Evolutionary conservation across 2,113 vertebrate species (phyloP), one percentile per base, ranked within the genome.

Genomic region (Corythaeola cristata): DNA sequence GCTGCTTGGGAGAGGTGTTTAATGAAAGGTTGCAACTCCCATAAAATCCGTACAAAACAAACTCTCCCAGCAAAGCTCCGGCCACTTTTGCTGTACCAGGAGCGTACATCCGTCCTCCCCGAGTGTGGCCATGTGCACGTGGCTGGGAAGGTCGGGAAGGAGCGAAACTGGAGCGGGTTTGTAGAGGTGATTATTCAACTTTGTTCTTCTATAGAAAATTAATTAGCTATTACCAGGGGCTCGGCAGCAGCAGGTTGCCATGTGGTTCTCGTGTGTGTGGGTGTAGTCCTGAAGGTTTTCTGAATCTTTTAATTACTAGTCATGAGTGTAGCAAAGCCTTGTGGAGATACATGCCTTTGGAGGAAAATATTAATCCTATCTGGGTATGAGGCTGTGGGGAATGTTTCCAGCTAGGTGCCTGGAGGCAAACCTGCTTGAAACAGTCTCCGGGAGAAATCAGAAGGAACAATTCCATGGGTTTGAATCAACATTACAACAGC

Each of bases 221-320:
- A 96, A 95, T 90, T 6, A 91, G 76, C 77, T 76, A 41, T 63
- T 89, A 67, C 75, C 80, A 63, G 77, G 85, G 83, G 87, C 87
- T 91, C 77, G 4, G 87, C 91, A 93, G 91, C 93, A 93, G 96
- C 87, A 69, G 91, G 93, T 72, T 85, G 83, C 94, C 94, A 83
- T 91, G 96, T 76, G 89, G 49, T 77, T 94, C 85, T 96, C 1
- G 1, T 55, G 16, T 53, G 84, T 75, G 95, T 95, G 88, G 95
- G 93, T 84, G 96, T 63, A 95, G 92, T 84, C 93, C 95, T 92
- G 83, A 55, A 95, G 96, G 85, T 75, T 97, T 94, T 68, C 90
- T 87, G 72, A 28, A 4, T 20, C 79, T 85, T 80, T 92, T 94
- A 93, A 92, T 95, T 94, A 92, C 77, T 44, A 89, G 76, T 6